Evolutionary conservation across 2,113 vertebrate species (phyloP), one percentile per base, ranked within the genome.

Genomic region (Sceloporus tristichus): DNA sequence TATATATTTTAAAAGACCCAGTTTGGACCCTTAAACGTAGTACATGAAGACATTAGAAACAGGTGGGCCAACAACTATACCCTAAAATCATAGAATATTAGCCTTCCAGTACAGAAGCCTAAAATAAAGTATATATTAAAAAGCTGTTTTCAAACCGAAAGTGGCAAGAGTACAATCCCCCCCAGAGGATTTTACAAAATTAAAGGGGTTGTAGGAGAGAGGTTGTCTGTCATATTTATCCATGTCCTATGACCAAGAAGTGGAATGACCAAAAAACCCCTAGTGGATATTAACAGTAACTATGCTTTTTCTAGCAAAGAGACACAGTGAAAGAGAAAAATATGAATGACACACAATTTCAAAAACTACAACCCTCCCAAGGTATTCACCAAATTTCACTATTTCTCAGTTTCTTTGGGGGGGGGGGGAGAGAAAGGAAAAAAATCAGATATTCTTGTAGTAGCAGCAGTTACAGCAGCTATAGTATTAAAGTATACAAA

Each of bases 11-110:
- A 42, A 23, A 19, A 53, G 25, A 53, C 2, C 85, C 85, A 80
- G 89, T 48, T 90, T 42, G 84, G 68, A 87, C 9, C 25, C 14
- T 75, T 53, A 9, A 0, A 62, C n/a, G 8, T 90, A 81, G 3
- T 18, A 27, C 87, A 1, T 82, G 59, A 75, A 90, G 48, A 0
- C 5, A 66, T 4, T 2, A 62, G 85, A 91, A 91, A 83, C 34
- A 38, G 2, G 87, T 56, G 27, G 79, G 29, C 38, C 25, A 27
- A 84, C 21, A 84, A 13, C 56, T 25, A 9, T 56, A 56, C 68
- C 10, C 16, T 56, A 56, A 73, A 56, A 70, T 21, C 66, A 54
- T 1, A 56, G 48, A 27, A 40, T 9, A 3, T 25, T 59, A 54
- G 34, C 16, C 6, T 59, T 79, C 18, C 40, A 9, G 10, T n/a